Conservation (phyloP, 2,888 invertebrate genomes). For the Drosophila lutescens region DNA sequence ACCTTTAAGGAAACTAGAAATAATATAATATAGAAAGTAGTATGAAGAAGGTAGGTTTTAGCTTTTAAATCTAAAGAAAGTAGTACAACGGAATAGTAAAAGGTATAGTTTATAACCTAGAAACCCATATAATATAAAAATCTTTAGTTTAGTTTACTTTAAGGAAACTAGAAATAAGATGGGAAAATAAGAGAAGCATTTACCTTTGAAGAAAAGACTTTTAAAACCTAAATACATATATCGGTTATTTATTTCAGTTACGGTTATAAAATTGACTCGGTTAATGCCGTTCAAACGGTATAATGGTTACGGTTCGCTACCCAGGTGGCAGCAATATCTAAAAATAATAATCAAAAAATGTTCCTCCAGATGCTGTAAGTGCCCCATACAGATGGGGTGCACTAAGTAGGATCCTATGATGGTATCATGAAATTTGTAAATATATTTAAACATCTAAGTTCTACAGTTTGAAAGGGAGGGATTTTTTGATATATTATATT, state of each 20-base stretch:
- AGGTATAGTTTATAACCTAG: no score
- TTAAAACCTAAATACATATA: neutral
- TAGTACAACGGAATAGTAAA: no score
- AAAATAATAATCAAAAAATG: conserved; percentile 7
- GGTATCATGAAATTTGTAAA: neutral
- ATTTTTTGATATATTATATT: no score
- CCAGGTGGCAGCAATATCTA: conserved; percentile 5
- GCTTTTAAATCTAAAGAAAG: no score
- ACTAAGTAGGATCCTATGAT: neutral
- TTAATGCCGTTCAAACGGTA: conserved; percentile 8
- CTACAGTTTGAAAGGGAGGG: no score
- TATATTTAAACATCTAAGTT: neutral
- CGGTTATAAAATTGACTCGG: conserved; percentile 6
- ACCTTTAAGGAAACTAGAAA: no score
- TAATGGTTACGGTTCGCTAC: conserved; percentile 5
- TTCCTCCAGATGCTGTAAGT: conserved; percentile 5
- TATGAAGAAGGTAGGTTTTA: no score
- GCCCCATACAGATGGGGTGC: neutral
- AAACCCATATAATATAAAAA: no score
- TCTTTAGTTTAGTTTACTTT: no score
- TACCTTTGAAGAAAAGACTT: neutral
- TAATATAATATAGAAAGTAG: no score
- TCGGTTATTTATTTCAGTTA: neutral
- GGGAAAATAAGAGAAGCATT: no score
- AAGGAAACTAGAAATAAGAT: no score